Conservation (phyloP, 2,888 invertebrate species). For the Apamea crenata region DNA sequence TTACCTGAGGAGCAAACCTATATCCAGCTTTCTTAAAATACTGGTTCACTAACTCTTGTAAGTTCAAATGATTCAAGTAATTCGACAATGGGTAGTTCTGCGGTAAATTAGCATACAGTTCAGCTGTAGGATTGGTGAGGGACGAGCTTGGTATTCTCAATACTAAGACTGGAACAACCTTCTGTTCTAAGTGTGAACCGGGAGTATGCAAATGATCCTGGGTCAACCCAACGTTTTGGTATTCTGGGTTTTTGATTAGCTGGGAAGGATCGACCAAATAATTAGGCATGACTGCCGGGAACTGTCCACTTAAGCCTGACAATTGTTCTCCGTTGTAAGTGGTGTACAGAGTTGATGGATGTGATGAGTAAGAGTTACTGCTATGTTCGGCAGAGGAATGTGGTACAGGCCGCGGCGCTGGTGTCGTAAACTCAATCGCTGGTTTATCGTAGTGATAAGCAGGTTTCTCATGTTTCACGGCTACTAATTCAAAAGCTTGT, state of each 20-base stretch:
- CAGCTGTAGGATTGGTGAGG: conserved; percentile 87
- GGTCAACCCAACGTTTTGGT: conserved; percentile 88
- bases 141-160: conserved; percentile 90
- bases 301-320: conserved; percentile 85
- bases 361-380: conserved; percentile 67
- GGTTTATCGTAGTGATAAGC: conserved; percentile 82
- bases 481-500: conserved; percentile 88
- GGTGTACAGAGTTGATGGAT: conserved; percentile 84
- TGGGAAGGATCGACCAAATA: conserved; percentile 87
- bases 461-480: conserved; percentile 79
- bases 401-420: conserved; percentile 42
- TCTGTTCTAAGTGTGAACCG: conserved; percentile 80
- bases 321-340: conserved; percentile 87
- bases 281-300: conserved; percentile 87
- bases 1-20: conserved; percentile 83
- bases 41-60: conserved; percentile 89
- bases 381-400: conserved; percentile 50
- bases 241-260: conserved; percentile 84
- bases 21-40: conserved; percentile 88
- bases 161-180: conserved; percentile 90
- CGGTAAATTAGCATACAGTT: conserved; percentile 90
- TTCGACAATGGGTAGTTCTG: conserved; percentile 89
- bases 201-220: conserved; percentile 85
- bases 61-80: conserved; percentile 89
- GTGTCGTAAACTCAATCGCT: conserved; percentile 75